Evolutionary conservation across 2,797 vertebrate genomes (phyloP).

Genomic region (Knipowitschia caucasica): DNA sequence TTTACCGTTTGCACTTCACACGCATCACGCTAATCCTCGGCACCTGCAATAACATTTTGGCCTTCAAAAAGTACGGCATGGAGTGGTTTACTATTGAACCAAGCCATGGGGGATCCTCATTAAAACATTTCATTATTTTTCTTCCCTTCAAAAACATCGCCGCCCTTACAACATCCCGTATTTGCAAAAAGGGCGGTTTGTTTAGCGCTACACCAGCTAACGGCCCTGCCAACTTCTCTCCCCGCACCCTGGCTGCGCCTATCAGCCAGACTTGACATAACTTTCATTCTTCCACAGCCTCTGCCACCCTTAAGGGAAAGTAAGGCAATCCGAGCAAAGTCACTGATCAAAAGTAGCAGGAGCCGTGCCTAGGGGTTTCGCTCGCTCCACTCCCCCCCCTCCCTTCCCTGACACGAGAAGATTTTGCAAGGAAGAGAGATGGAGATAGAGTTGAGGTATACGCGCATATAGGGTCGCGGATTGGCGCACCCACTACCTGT

Average conservation of each 20-base stretch:
- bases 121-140: conserved; percentile 9
- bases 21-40: conserved; percentile 5
- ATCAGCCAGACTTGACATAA: conserved; percentile 63
- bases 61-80: conserved; percentile 4
- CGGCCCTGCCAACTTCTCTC: conserved; percentile 46
- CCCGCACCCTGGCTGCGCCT: conserved; percentile 36
- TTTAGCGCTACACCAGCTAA: conserved; percentile 45
- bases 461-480: conserved; percentile 31
- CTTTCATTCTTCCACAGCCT: conserved; percentile 59
- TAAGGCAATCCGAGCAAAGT: conserved; percentile 68
- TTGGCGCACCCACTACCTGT: conserved; percentile 62
- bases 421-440: conserved; percentile 34
- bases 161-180: conserved; percentile 1
- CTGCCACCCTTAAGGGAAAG: conserved; percentile 65
- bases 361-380: conserved; percentile 74
- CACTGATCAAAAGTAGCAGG: conserved; percentile 78
- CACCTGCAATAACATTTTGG: conserved; percentile 8
- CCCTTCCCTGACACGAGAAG: conserved; percentile 63
- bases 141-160: conserved; percentile 23
- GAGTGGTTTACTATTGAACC: conserved; percentile 9
- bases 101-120: conserved; percentile 6
- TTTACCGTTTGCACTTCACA: conserved; percentile 4
- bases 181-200: conserved; percentile 48
- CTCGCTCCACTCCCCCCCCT: too few species aligned
- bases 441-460: conserved; percentile 29